Percentiles rank a stretch among this genome's conserved stretches.
These are phyloP conservation scores for Saguinus imperator DNA, from an alignment of 2,113 vertebrate species.

Conservation along the genomic window DNA sequence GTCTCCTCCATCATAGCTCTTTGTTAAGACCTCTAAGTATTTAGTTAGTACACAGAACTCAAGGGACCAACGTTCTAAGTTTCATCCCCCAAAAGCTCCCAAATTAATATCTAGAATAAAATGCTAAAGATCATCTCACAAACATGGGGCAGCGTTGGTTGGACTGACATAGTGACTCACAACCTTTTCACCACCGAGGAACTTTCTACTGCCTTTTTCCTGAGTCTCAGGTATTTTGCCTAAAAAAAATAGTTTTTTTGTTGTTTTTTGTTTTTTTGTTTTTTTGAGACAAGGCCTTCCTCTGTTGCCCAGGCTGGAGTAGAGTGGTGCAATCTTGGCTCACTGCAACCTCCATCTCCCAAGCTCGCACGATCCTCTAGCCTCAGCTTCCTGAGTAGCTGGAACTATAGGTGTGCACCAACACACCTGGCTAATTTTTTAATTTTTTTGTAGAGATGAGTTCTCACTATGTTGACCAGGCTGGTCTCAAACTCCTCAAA, in stretches of 20 bases:
- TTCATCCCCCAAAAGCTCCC: neutral
- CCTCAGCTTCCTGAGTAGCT: too few relatives aligned
- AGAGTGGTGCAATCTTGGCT: too few relatives aligned
- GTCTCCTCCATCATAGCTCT: neutral
- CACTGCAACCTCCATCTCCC: too few relatives aligned
- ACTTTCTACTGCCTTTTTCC: neutral
- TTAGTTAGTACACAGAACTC: neutral
- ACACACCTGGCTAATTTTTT: too few relatives aligned
- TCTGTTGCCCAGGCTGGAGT: too few relatives aligned
- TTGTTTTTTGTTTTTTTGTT: too few relatives aligned
- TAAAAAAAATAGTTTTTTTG: neutral
- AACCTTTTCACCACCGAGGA: neutral
- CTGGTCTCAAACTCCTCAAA: too few relatives aligned
- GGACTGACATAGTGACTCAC: neutral
- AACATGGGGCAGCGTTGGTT: neutral
- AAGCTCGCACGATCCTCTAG: too few relatives aligned
- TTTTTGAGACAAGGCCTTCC: too few relatives aligned
- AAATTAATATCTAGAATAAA: neutral
- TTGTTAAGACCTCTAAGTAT: neutral
- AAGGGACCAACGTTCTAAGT: neutral
- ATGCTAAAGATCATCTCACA: neutral
- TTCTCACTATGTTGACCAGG: too few relatives aligned
- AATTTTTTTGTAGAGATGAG: too few relatives aligned
- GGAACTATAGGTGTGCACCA: too few relatives aligned
- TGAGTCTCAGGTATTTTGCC: neutral